Evolutionary conservation across 53 echinoderm and acorn worm genomes (phyloP), one percentile per base, ranked within the genome.

Genomic region (Arbacia lixula): DNA sequence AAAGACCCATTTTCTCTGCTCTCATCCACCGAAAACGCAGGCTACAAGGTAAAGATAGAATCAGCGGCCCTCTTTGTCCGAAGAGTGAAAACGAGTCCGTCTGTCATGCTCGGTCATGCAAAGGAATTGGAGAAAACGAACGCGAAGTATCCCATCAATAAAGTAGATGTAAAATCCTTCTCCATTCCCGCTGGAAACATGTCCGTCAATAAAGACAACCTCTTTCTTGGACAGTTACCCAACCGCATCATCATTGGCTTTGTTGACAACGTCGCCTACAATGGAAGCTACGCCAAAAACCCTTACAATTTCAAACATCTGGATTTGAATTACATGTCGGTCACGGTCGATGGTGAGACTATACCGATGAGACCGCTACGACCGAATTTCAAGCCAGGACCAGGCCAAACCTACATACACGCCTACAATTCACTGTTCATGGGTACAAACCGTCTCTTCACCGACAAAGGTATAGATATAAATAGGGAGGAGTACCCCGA

Each of bases 141-240:
- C 5, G 91, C 91, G 2, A 95, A 95, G 39, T 95, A 92, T 69
- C 89, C 89, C 2, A 51, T 94, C 6, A 76, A 65, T 25, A 87
- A 92, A 49, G 89, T 91, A 1, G 85, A 89, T 28, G 87, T 92
- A 5, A 80, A 78, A 33, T 72, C 85, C 11, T 81, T 94, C 12
- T 87, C 91, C 0, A 72, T 89, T 17, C 89, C 89, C 0, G 22
- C 65, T 3, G 91, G 91, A 11, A 91, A 89, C 58, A 52, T 89
- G 37, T 86, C 71, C 14, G 72, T 94, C 19, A 89, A 56, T 38
- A 76, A 72, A 25, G 87, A 87, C 43, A 84, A 86, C 20, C 72
- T 87, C 61, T 91, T 87, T 54, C 49, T 84, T 8, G 95, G 95
- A 20, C 89, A 92, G 50, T 32, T 92, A 4, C 94, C 94, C 0